Evolutionary conservation across 2,888 invertebrate genomes (phyloP), one percentile per base, ranked within the genome.

Genomic region (Machimus atricapillus): DNA sequence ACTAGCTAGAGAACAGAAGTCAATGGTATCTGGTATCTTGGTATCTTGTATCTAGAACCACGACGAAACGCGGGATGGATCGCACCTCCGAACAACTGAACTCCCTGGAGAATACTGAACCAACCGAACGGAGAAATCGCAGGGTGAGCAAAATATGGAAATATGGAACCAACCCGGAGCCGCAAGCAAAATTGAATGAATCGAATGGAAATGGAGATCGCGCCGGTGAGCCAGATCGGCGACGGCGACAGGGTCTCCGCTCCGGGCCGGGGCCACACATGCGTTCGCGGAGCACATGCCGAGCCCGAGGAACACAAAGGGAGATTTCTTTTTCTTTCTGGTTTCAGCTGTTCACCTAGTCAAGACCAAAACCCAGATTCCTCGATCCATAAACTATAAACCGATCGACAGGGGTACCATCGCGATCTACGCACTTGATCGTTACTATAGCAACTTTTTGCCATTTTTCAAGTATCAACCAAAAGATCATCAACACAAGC

Each of bases 191-290:
- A 58, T 37, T 58, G 82, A 58, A 82, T 82, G 82, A 58, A 82
- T 58, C 58, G 82, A 82, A 82, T 58, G 82, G 82, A 82, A 82
- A 82, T 58, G 82, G 82, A 82, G 82, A 82, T 82, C 82, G 37
- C 82, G 37, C 82, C 82, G 82, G 82, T 66, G 82, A 66, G 66
- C 82, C 82, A 82, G 82, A 82, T 82, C 82, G 66, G 82, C 56
- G 58, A 76, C 76, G 19, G 12, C 0, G 34, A n/a, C n/a, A n/a
- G n/a, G n/a, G n/a, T n/a, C n/a, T n/a, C n/a, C n/a, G n/a, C n/a
- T 12, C 77, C 77, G 78, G 43, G 76, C 77, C 77, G 78, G 43
- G 76, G 27, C 40, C 76, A 12, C 76, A 76, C 34, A 40, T 76
- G 76, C 76, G 23, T 66, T 66, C 27, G 66, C 23, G 23, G 66